Conservation (phyloP, 2,113 vertebrate species). For the Embiotoca jacksoni region DNA sequence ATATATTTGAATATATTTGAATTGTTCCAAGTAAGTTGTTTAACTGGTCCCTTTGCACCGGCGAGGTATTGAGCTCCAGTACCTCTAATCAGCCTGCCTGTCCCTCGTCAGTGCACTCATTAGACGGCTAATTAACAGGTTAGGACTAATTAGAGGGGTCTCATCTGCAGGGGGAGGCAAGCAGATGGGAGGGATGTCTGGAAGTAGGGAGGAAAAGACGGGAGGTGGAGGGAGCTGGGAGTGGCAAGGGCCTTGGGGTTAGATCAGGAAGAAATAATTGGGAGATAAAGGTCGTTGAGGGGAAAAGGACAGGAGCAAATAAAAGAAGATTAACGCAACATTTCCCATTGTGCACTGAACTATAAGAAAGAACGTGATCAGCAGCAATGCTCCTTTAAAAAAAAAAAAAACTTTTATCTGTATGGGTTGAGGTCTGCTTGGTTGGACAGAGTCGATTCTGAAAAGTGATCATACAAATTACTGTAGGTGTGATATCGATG, state of each 20-base stretch:
- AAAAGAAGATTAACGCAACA: not conserved
- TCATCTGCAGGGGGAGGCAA: conserved; percentile 74
- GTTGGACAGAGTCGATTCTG: not conserved
- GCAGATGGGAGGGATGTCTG: conserved; percentile 69
- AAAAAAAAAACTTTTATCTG: not conserved
- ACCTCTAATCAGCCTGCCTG: conserved; percentile 60
- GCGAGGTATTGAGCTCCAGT: conserved; percentile 35
- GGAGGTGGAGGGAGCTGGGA: conserved; percentile 18
- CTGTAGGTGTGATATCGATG: too few species aligned
- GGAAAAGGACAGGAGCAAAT: conserved; percentile 1
- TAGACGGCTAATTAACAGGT: conserved; percentile 81
- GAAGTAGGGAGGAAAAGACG: conserved; percentile 31
- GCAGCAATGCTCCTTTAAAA: too few species aligned
- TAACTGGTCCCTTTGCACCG: conserved; percentile 5
- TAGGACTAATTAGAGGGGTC: conserved; percentile 75
- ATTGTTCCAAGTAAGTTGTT: conserved; percentile 25
- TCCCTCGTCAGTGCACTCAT: conserved; percentile 70
- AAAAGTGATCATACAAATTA: too few species aligned
- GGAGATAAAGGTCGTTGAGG: conserved; percentile 23
- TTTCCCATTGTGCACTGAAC: not conserved
- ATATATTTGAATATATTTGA: not conserved
- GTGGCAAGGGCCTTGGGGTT: conserved; percentile 29
- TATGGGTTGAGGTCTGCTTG: not conserved
- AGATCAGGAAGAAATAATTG: conserved; percentile 16
- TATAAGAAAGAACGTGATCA: not conserved